A percentile compares a stretch with the other conserved stretches of the same genome.
phyloP scores from a whole-genome alignment of 1,140 invertebrate genomes.

The Harpegnathos saltator region DNA sequence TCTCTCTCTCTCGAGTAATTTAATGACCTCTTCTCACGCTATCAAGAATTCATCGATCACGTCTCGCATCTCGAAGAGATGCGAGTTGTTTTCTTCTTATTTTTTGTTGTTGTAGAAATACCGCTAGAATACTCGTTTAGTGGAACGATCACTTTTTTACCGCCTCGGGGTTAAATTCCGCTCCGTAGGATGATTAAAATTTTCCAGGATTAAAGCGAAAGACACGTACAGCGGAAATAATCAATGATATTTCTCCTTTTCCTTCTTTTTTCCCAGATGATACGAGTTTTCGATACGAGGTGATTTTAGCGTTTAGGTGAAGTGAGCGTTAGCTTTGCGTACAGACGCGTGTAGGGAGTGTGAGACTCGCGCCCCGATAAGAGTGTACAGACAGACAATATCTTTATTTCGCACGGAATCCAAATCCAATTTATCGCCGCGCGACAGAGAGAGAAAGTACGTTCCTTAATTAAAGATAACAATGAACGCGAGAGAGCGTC shows the following conservation, averaged over 20 bases:
- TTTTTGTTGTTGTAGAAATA: constrained; percentile 24
- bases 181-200: neutral
- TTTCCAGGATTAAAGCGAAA: neutral
- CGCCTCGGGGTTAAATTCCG: neutral
- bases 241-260: neutral
- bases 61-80: neutral
- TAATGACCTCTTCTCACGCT: neutral
- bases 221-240: neutral
- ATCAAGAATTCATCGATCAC: neutral
- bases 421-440: neutral
- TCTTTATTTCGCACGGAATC: neutral
- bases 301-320: neutral
- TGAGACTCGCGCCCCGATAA: too few relatives aligned
- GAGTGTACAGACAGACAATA: neutral
- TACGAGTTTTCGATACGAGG: neutral
- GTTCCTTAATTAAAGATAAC: neutral
- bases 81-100: neutral
- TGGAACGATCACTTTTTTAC: neutral
- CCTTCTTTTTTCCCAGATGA: too few relatives aligned
- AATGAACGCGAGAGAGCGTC: neutral
- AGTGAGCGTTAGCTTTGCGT: too few relatives aligned
- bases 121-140: neutral
- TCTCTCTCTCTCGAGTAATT: too few relatives aligned
- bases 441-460: neutral
- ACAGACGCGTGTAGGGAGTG: too few relatives aligned